Evolutionary conservation across 2,888 invertebrate genomes (phyloP).

Genomic region (Chromoteleia sp.): DNA sequence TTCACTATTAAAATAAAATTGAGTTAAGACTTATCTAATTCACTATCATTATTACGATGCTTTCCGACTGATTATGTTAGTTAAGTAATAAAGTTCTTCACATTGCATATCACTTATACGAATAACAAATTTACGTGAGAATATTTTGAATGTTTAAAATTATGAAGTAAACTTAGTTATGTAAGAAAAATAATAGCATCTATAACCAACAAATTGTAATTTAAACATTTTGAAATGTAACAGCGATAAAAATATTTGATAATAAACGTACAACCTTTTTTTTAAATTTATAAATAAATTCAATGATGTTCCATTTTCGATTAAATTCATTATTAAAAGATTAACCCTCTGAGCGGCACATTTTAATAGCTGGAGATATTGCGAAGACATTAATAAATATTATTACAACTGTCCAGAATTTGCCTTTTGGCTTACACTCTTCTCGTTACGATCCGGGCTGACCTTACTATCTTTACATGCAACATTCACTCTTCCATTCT

Average conservation of each 20-base stretch:
- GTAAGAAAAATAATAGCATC: not conserved
- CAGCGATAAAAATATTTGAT: not conserved
- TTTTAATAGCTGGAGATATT: too few species aligned
- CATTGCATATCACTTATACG: not conserved
- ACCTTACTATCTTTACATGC: too few species aligned
- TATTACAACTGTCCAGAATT: too few species aligned
- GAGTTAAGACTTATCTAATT: not conserved
- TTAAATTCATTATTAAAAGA: too few species aligned
- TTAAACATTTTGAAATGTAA: not conserved
- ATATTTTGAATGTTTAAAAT: conserved; percentile 1
- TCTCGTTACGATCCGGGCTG: too few species aligned
- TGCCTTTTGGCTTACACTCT: too few species aligned
- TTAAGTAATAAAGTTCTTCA: not conserved
- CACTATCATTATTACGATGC: not conserved
- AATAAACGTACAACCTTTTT: not conserved
- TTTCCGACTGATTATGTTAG: not conserved
- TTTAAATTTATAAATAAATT: too few species aligned
- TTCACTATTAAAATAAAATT: not conserved
- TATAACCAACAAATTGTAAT: not conserved
- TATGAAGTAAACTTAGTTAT: not conserved
- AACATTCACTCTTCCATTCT: too few species aligned
- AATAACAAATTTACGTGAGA: not conserved
- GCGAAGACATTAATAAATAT: too few species aligned
- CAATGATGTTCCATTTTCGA: too few species aligned
- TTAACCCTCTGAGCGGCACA: too few species aligned